A percentile compares a stretch with the other conserved stretches of the same genome.
Evolutionary conservation across 2,797 vertebrate genomes (phyloP).

Genomic region (Diglossa cyanea): DNA sequence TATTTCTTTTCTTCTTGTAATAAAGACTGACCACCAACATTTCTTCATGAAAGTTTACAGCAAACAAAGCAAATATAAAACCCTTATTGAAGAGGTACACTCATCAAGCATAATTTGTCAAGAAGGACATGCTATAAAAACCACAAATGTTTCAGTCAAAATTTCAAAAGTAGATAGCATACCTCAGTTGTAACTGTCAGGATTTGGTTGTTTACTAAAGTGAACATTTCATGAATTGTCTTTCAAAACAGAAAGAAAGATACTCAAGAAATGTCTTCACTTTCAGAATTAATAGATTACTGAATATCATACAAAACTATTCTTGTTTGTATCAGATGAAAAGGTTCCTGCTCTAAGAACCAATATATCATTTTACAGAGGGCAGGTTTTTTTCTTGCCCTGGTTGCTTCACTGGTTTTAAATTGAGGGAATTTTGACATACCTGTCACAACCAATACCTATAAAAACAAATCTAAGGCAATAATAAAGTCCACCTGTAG

Average conservation of each 20-base stretch:
- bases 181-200: neutral
- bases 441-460: neutral
- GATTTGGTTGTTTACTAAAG: neutral
- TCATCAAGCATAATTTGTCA: neutral
- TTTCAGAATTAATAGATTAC: neutral
- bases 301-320: neutral
- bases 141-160: neutral
- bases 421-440: neutral
- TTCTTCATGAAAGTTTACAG: neutral
- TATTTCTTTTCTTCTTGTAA: neutral
- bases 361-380: neutral
- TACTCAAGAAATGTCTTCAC: neutral
- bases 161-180: neutral
- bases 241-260: neutral
- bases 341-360: neutral
- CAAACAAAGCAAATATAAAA: neutral
- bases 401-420: neutral
- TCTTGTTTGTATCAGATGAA: neutral
- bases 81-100: neutral
- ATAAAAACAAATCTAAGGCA: neutral
- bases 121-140: neutral
- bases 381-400: neutral
- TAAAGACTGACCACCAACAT: neutral
- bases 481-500: neutral
- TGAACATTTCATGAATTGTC: neutral